Evolutionary conservation across 2,797 vertebrate genomes (phyloP).

Genomic region (Staurois parvus): DNA sequence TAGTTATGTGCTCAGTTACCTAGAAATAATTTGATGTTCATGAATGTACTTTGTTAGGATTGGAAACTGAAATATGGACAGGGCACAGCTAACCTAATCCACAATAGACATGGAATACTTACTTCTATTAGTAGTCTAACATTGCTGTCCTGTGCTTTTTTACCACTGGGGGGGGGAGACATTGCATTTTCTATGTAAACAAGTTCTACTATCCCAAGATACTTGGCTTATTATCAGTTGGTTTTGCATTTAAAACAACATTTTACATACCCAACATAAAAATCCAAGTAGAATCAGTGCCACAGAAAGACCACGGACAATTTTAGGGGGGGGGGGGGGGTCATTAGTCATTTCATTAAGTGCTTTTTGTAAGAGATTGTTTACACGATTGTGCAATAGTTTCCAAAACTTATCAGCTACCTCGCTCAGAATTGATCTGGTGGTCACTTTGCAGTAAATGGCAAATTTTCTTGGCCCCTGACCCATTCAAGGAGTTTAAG

Average conservation of each 20-base stretch:
- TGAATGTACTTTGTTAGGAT: too few relatives aligned
- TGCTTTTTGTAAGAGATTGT: slow-evolving; percentile 40
- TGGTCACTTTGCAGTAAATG: slow-evolving; percentile 56
- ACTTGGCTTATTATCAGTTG: background rate
- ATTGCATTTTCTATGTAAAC: slow-evolving; percentile 15
- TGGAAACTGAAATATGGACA: too few relatives aligned
- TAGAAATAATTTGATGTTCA: too few relatives aligned
- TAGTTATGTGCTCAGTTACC: too few relatives aligned
- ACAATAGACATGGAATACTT: too few relatives aligned
- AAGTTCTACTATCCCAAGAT: background rate
- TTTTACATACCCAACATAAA: slow-evolving; percentile 2
- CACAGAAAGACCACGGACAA: background rate
- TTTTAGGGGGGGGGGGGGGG: slow-evolving; percentile 22
- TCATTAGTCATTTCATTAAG: slow-evolving; percentile 49
- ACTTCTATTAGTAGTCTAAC: background rate
- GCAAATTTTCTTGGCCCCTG: slow-evolving; percentile 53
- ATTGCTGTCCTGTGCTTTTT: background rate
- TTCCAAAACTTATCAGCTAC: slow-evolving; percentile 60
- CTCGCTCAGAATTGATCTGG: slow-evolving; percentile 54
- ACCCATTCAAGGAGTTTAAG: slow-evolving; percentile 53
- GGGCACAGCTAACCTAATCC: too few relatives aligned
- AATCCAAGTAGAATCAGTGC: slow-evolving; percentile 13
- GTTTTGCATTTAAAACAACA: background rate
- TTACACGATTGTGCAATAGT: slow-evolving; percentile 33
- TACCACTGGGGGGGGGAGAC: slow-evolving; percentile 30